These are phyloP conservation scores for Leptopilina myrica DNA, from an alignment of 2,888 invertebrate genomes.

Conservation along the genomic window DNA sequence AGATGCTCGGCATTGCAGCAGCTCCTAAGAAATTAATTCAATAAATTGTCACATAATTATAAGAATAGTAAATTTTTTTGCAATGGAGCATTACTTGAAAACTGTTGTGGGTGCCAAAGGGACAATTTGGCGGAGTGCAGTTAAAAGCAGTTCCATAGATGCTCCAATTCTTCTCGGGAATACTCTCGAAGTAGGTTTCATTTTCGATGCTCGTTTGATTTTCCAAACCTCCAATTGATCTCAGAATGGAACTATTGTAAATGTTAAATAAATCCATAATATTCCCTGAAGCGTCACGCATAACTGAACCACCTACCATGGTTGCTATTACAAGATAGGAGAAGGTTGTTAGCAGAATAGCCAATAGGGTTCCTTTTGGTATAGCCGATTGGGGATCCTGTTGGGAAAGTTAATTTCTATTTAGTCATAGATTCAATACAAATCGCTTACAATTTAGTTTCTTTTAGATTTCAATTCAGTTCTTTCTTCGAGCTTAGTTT, in stretches of 20 bases:
- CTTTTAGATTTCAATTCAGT: too few relatives aligned
- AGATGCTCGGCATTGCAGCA: too few relatives aligned
- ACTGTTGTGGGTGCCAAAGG: conserved; percentile 87
- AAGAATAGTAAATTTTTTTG: too few relatives aligned
- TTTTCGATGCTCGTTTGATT: conserved; percentile 55
- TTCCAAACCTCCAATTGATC: conserved; percentile 43
- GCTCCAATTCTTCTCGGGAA: conserved; percentile 59
- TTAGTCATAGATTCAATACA: background rate
- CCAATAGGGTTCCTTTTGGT: conserved; percentile 94
- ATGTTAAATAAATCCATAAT: conserved; percentile 77
- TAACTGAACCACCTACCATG: conserved; percentile 85
- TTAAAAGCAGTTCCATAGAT: conserved; percentile 78
- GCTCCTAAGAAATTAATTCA: too few relatives aligned
- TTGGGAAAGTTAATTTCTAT: conserved; percentile 20
- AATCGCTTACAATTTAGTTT: too few relatives aligned
- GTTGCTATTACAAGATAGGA: conserved; percentile 93
- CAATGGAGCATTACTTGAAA: conserved; percentile 81
- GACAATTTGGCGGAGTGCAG: conserved; percentile 79
- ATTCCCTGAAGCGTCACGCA: conserved; percentile 89
- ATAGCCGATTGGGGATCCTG: conserved; percentile 93
- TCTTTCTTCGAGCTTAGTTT: too few relatives aligned
- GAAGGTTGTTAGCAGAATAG: conserved; percentile 90
- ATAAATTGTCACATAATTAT: too few relatives aligned
- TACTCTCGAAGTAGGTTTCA: conserved; percentile 41
- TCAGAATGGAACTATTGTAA: conserved; percentile 41